These are phyloP conservation scores for Mythimna loreyi DNA, from an alignment of 2,888 invertebrate genomes.

Conservation along the genomic window DNA sequence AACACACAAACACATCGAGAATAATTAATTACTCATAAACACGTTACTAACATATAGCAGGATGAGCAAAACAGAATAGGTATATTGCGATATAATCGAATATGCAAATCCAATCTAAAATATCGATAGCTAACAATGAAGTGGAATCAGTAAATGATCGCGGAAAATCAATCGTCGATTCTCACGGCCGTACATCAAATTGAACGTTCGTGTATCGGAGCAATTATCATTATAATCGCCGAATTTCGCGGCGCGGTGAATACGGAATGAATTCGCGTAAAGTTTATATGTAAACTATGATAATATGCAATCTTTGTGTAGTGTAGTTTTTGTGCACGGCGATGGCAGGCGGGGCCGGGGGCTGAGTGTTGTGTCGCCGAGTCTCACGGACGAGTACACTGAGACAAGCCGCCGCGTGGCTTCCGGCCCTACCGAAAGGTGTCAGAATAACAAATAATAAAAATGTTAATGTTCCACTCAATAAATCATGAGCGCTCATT, in stretches of 20 bases:
- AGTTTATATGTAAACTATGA: slow-evolving; percentile 91
- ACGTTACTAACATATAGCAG: slow-evolving; percentile 26
- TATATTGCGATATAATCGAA: slow-evolving; percentile 69
- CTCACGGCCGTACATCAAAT: slow-evolving; percentile 90
- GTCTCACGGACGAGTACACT: slow-evolving; percentile 89
- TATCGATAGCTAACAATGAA: slow-evolving; percentile 77
- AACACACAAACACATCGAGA: slow-evolving; percentile 27
- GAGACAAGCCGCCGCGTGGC: slow-evolving; percentile 90
- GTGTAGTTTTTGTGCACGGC: slow-evolving; percentile 78
- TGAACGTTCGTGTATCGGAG: slow-evolving; percentile 86
- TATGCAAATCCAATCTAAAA: slow-evolving; percentile 76
- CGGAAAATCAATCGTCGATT: slow-evolving; percentile 87
- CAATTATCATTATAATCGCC: slow-evolving; percentile 89
- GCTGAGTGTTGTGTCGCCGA: slow-evolving; percentile 79
- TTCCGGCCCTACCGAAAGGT: slow-evolving; percentile 89
- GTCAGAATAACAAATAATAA: slow-evolving; percentile 92
- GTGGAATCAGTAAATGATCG: slow-evolving; percentile 79
- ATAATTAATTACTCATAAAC: slow-evolving; percentile 48
- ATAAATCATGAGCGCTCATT: slow-evolving; percentile 91
- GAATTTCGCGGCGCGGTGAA: slow-evolving; percentile 85
- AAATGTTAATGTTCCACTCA: slow-evolving; percentile 91
- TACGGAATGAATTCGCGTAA: slow-evolving; percentile 89
- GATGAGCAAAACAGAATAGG: slow-evolving; percentile 11
- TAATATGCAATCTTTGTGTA: slow-evolving; percentile 87
- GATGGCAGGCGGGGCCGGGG: slow-evolving; percentile 77